Evolutionary conservation across 2,113 vertebrate genomes (phyloP).

Genomic region (Antechinus stuartii): DNA sequence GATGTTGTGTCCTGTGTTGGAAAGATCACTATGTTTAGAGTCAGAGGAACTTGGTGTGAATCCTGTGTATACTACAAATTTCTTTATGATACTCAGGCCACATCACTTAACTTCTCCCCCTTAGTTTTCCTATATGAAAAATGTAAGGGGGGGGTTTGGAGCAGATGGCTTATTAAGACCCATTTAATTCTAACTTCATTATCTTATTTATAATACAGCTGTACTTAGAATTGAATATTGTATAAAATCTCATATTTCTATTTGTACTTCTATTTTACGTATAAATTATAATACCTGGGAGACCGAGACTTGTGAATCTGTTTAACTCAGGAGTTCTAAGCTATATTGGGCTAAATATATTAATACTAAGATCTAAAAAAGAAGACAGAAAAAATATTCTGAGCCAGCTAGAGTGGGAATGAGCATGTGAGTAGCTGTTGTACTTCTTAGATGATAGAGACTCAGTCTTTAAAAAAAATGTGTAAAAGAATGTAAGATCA

Average conservation of each 20-base stretch:
- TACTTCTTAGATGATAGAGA: background rate
- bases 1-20: background rate
- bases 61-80: background rate
- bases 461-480: background rate
- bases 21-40: background rate
- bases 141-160: background rate
- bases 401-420: background rate
- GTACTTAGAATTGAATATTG: background rate
- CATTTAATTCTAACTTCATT: background rate
- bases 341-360: background rate
- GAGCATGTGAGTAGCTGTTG: background rate
- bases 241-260: background rate
- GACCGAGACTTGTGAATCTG: background rate
- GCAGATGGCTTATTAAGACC: background rate
- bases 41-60: background rate
- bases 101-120: background rate
- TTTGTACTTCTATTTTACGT: background rate
- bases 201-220: background rate
- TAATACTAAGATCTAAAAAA: background rate
- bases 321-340: background rate
- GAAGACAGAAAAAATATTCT: background rate
- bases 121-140: background rate
- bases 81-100: background rate
- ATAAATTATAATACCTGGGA: background rate
- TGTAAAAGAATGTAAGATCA: background rate